These are phyloP conservation scores for Pyrrhosoma nymphula DNA, from an alignment of 2,888 invertebrate genomes.

Conservation along the genomic window DNA sequence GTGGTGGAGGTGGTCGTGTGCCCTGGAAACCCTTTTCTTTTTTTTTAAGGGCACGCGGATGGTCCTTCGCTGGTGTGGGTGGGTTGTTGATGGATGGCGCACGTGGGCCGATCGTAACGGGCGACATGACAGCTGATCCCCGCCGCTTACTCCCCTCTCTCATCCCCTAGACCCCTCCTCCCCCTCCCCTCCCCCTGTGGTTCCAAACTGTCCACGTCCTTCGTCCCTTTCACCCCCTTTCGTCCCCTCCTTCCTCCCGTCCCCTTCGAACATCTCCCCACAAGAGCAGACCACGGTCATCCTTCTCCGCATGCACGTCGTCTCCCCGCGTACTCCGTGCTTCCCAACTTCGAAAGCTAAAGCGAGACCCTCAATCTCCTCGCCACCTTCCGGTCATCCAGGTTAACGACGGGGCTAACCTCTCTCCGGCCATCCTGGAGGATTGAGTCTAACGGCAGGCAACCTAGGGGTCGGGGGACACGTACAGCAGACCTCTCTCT, in stretches of 20 bases:
- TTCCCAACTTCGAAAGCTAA: constrained; percentile 21
- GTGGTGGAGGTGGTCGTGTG: background rate
- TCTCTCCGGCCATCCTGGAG: constrained; percentile 25
- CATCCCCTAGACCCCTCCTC: background rate
- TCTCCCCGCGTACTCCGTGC: background rate
- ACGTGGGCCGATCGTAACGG: constrained; percentile 61
- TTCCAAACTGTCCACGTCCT: constrained; percentile 2
- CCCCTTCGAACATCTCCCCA: background rate
- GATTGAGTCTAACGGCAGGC: constrained; percentile 12
- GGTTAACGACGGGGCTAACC: constrained; percentile 66
- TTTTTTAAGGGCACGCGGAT: background rate
- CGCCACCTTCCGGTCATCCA: constrained; percentile 66
- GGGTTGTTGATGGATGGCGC: constrained; percentile 61
- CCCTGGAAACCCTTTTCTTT: constrained; percentile 45
- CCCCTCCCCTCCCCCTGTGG: background rate
- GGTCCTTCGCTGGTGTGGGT: background rate
- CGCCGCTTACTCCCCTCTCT: background rate
- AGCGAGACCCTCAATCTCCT: constrained; percentile 60
- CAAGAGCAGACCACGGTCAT: background rate
- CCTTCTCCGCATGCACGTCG: background rate
- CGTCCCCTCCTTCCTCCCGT: background rate
- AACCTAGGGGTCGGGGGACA: constrained; percentile 1
- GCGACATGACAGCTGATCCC: constrained; percentile 58
- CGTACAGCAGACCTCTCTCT: background rate
- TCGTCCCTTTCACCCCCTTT: background rate